Evolutionary conservation across 2,113 vertebrate species (phyloP), one percentile per base, ranked within the genome.

Genomic region (Pomatorhinus ruficollis): DNA sequence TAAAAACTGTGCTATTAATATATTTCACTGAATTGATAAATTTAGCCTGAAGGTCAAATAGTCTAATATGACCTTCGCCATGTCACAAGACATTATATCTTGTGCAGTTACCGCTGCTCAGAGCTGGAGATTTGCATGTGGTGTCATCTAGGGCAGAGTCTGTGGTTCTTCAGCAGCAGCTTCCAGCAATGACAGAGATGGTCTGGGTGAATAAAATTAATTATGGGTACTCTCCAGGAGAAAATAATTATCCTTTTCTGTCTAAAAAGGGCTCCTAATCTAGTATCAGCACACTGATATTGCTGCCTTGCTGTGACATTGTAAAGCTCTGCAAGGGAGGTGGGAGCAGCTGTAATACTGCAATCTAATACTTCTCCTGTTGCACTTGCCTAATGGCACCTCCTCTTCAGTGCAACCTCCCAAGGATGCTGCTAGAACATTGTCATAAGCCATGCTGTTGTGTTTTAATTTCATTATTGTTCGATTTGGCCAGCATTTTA

Each of bases 71-170:
- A 93, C 92, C 79, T 88, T 86, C 6, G 0, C 68, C 12, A 0
- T 92, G 83, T 96, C 96, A 96, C 60, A 87, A 86, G 89, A 35
- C 88, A 49, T 96, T 77, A 23, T 66, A 42, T 95, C 87, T 93
- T 10, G 0, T 47, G 59, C 72, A 68, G 78, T 39, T 77, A 31
- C 76, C 35, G 20, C 78, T 31, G 74, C 47, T 77, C 71, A 11
- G 63, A 92, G 85, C 42, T 5, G 9, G 52, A 80, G 76, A 63
- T 89, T 81, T 88, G 83, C 92, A 75, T 75, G 64, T 64, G 70
- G 53, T 86, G 75, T 86, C 64, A 49, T 65, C 52, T 23, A 52
- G 64, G 90, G 53, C 82, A 95, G 50, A 54, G 71, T 25, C 59
- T 81, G 92, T 83, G 83, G 69, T 75, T 76, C 76, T 83, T 93